Base-by-base conservation (phyloP, 2,888 invertebrate genomes). In the Pristionchus maxplancki region DNA sequence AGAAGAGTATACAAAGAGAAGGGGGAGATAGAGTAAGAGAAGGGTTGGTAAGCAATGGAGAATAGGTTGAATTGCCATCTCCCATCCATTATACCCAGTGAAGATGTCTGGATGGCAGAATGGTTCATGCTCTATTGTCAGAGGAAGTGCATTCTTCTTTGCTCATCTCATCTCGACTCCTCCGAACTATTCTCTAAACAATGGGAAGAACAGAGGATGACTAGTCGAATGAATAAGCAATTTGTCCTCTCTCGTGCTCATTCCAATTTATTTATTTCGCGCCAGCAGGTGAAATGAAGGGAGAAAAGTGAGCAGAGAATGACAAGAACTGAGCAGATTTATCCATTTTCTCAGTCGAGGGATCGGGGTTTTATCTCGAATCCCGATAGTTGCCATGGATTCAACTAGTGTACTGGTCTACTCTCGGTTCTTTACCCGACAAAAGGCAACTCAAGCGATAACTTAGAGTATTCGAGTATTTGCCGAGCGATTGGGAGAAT, bases 231-330 rank as follows among this genome's bases (percentile, higher is more conserved):
- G 64, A 67, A 67, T 31, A 67, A 67, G 2, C 64, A 67, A 67
- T 67, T 67, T 67, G 64, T 34, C 64, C 64, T 67, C 28, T 67
- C 20, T 31, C 40, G 37, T 74, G 24, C 74, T 74, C 74, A 9
- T 40, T 37, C 40, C 74, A 74, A 71, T 74, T 74, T 40, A 74
- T 74, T 74, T n/a, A 74, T 74, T 74, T 74, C 37, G 40, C 74
- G 17, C 37, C 74, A 40, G 1, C 74, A 74, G 74, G 74, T 74
- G 74, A 37, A 74, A 71, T 34, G 31, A 31, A 74, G 40, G 40
- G 11, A 40, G 24, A 74, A 28, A 74, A 74, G 20, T 24, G 74
- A 67, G 40, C 37, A 8, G 74, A 74, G 74, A 74, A 74, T 74
- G 37, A 74, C 74, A 74, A 40, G 31, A 40, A 34, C 34, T 67